Evolutionary conservation across 1,140 invertebrate species (phyloP).

Genomic region (Battus philenor): DNA sequence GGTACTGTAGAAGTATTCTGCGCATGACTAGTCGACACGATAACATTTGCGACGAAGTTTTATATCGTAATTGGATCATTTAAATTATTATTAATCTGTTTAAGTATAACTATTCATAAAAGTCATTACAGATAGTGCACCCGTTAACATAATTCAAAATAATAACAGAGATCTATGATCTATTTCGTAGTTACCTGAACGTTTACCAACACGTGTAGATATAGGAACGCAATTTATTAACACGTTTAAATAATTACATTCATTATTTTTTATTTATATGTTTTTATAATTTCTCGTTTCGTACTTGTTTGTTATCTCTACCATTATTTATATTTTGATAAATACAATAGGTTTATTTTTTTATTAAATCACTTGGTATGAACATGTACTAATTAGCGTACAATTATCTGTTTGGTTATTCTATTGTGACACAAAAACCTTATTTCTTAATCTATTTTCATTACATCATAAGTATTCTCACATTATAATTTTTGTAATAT

Average conservation of each 20-base stretch:
- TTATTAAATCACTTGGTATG: no score
- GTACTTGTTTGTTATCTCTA: no score
- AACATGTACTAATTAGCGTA: no score
- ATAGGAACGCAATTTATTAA: not conserved
- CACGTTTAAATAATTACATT: not conserved
- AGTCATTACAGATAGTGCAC: not conserved
- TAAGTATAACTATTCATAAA: constrained; percentile 7
- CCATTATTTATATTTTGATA: no score
- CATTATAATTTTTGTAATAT: no score
- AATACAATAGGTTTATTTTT: no score
- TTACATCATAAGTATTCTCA: no score
- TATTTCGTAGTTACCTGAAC: constrained; percentile 7
- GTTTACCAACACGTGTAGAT: not conserved
- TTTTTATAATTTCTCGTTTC: no score
- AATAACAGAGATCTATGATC: constrained; percentile 8
- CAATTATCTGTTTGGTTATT: no score
- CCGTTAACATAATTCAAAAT: constrained; percentile 2
- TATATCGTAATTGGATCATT: constrained; percentile 17
- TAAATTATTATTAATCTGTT: constrained; percentile 12
- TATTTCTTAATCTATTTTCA: no score
- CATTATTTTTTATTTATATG: no score
- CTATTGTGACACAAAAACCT: no score
- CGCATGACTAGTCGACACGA: constrained; percentile 41
- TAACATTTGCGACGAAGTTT: constrained; percentile 23
- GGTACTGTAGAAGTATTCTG: constrained; percentile 17